Percentiles rank a stretch among this genome's conserved stretches.
phyloP scores from a whole-genome alignment of 2,797 vertebrate species.

The Poeciliopsis paucimaculata region DNA sequence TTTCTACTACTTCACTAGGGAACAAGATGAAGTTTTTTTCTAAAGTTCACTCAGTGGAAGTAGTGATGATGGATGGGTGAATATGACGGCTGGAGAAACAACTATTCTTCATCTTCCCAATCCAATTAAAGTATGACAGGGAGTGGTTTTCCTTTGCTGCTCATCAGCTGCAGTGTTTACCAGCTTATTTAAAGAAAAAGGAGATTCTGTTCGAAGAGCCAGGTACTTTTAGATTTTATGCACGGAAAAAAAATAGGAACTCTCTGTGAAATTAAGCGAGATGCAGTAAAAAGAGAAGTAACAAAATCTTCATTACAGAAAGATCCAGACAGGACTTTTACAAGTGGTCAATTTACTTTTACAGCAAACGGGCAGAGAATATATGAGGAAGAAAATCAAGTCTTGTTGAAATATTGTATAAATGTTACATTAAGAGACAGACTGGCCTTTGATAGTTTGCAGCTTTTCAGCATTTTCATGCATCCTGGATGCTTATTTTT shows the following conservation, averaged over 20 bases:
- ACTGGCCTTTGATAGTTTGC: conserved; percentile 25
- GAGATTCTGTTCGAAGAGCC: conserved; percentile 10
- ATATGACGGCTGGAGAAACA: conserved; percentile 38
- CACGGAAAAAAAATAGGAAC: conserved; percentile 36
- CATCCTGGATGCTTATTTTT: conserved; percentile 35
- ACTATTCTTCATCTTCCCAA: conserved; percentile 59
- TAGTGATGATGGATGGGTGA: conserved; percentile 66
- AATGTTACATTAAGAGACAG: conserved; percentile 30
- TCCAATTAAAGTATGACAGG: conserved; percentile 71
- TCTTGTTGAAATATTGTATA: conserved; percentile 21
- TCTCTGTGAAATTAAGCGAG: conserved; percentile 23
- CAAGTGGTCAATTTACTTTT: conserved; percentile 12
- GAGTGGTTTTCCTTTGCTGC: conserved; percentile 18
- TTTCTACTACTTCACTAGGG: conserved; percentile 32
- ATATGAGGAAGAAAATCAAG: not conserved
- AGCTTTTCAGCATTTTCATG: conserved; percentile 8
- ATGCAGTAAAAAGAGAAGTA: not conserved
- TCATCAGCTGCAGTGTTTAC: conserved; percentile 57
- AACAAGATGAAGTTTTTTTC: conserved; percentile 57
- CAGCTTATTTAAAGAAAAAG: conserved; percentile 24
- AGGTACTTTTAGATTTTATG: not conserved
- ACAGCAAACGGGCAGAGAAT: not conserved
- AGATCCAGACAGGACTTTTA: not conserved
- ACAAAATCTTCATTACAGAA: conserved; percentile 16
- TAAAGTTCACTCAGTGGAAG: conserved; percentile 51